Evolutionary conservation across 2,113 vertebrate genomes (phyloP), one percentile per base, ranked within the genome.

Genomic region (Aphelocoma coerulescens): DNA sequence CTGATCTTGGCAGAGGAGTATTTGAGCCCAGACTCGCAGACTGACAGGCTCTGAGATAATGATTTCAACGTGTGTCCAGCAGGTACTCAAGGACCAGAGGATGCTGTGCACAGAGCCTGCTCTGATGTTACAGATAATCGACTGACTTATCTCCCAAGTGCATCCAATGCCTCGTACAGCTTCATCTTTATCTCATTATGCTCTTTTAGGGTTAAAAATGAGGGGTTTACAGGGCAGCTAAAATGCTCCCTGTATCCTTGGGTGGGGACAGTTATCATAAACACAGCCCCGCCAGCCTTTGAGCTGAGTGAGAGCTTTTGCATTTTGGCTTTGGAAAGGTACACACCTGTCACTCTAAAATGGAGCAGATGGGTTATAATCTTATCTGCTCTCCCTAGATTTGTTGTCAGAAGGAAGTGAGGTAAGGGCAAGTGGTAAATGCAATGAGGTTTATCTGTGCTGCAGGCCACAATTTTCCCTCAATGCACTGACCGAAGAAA

Each of bases 311-410:
- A 89, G 94, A 89, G 81, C 96, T 95, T 97, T 96, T 96, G 95
- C 92, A 44, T 97, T 97, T 97, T 83, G 95, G 97, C 97, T 98
- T 98, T 98, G 97, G 94, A 96, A 98, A 97, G 94, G 92, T 97
- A 97, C 73, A 98, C 98, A 98, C 98, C 98, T 99, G 98, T 98
- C 97, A 97, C 85, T 97, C 93, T 97, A 97, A 98, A 98, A 94
- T 54, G 93, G 95, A 98, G 96, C 96, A 97, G 97, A 98, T 98
- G 98, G 97, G 96, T 96, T 98, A 98, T 98, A 99, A 99, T 98
- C 97, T 98, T 98, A 98, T 98, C 98, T 99, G 77, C 75, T 72
- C 75, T 14, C 55, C 41, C 71, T 89, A 80, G 97, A 97, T 97
- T 97, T 97, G 94, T 87, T 97, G 97, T 96, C 96, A 97, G 97